Evolutionary conservation across 1,140 invertebrate genomes (phyloP), one percentile per base, ranked within the genome.

Genomic region (Callitettix versicolor): DNA sequence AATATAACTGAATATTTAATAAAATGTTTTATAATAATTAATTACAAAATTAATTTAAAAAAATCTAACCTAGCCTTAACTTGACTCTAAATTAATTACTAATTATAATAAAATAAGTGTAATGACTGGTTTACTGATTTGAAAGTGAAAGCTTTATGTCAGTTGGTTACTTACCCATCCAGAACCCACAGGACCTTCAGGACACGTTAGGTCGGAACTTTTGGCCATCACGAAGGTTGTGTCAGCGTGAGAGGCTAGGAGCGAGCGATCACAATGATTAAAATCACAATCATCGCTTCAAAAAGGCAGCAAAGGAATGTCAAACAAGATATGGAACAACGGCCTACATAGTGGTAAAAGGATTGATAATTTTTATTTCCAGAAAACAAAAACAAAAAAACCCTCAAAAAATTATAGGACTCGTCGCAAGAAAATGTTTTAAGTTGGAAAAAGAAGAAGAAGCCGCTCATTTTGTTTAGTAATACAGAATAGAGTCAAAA

Each of bases 271-370:
- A 60, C 53, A 55, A 58, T 41, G 54, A 48, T 53, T 55, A 40
- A 9, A 30, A 30, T 26, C 26, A n/a, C n/a, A n/a, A 48, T 48
- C 46, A 48, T 48, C 26, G 46, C 26, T 48, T n/a, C 21, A 48
- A 33, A 30, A 30, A 15, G 40, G 61, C 62, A 65, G 63, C 64
- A 66, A 67, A 65, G 63, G 48, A 67, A 65, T 65, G 63, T 64
- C 63, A 67, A 66, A 68, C 46, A 46, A 30, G 26, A 30, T 30
- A 30, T 3, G 26, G 26, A 30, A 30, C 26, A 30, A 30, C 26
- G 9, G 26, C 26, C 26, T 30, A 30, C 3, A 30, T 30, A 9
- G 26, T 30, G 26, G 26, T 30, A 30, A 4, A 7, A 44, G n/a
- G 12, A n/a, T 26, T n/a, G 21, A 48, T 48, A 48, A 48, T 48